These are phyloP conservation scores for Hoplias malabaricus DNA, from an alignment of 2,113 vertebrate genomes.

Conservation along the genomic window DNA sequence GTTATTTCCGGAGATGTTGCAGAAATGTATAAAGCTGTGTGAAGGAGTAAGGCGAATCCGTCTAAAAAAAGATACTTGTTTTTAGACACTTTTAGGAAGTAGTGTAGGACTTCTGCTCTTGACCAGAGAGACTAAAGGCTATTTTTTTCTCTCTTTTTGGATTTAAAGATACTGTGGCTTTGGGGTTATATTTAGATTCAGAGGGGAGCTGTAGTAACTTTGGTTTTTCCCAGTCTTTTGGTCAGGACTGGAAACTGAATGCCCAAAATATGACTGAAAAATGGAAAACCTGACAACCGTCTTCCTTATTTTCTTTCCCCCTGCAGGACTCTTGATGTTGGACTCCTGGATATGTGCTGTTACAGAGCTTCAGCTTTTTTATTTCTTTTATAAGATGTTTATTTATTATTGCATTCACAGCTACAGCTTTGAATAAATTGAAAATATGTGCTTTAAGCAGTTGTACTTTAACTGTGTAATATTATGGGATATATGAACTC, in stretches of 20 bases:
- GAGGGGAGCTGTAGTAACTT: not conserved
- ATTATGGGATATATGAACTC: not conserved
- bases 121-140: constrained; percentile 18
- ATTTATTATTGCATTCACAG: not conserved
- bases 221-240: not conserved
- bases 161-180: not conserved
- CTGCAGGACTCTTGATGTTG: constrained; percentile 14
- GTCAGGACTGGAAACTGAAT: not conserved
- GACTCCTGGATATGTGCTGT: constrained; percentile 4
- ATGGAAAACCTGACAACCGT: not conserved
- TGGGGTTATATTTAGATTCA: constrained; percentile 23
- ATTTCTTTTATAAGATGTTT: not conserved
- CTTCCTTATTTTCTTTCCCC: not conserved
- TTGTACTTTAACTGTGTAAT: not conserved
- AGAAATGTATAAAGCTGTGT: not conserved
- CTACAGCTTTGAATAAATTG: not conserved
- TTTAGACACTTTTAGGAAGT: constrained; percentile 30
- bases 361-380: not conserved
- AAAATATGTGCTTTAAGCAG: not conserved
- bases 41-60: constrained; percentile 6
- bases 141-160: not conserved
- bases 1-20: not conserved
- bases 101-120: constrained; percentile 29
- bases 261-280: constrained; percentile 10
- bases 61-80: not conserved